phyloP scores from a whole-genome alignment of 2,113 vertebrate genomes.

The Fulmarus glacialis region DNA sequence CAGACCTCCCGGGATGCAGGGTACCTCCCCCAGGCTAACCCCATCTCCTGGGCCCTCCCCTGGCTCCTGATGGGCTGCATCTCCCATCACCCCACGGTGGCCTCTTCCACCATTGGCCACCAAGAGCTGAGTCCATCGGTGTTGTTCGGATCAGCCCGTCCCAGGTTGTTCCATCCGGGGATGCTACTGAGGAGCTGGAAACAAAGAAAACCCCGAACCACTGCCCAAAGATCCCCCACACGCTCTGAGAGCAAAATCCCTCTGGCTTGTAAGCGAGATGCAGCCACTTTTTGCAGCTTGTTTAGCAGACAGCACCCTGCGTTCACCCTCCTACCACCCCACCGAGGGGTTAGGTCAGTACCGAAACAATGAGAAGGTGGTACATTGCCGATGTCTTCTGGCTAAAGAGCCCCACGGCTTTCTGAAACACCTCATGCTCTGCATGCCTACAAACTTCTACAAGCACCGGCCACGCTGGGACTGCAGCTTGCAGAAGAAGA shows the following conservation, averaged over 20 bases:
- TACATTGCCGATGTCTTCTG: accelerated
- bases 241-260: neutral
- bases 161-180: neutral
- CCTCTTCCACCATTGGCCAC: conserved; percentile 50
- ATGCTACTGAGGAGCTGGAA: neutral
- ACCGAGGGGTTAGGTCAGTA: neutral
- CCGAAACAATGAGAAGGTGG: neutral
- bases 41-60: conserved; percentile 42
- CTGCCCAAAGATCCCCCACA: neutral
- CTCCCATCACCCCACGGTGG: conserved; percentile 33
- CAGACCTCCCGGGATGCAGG: neutral
- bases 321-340: neutral
- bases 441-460: neutral
- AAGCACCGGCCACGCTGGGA: neutral
- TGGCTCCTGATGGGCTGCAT: conserved; percentile 49
- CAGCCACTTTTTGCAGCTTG: neutral
- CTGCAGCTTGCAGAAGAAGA: neutral
- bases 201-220: neutral
- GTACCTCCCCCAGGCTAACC: neutral
- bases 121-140: neutral
- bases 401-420: neutral
- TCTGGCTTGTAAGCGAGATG: neutral
- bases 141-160: neutral
- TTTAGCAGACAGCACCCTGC: neutral
- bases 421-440: neutral